Conservation (phyloP, 2,888 invertebrate species). For the Operophtera brumata region DNA sequence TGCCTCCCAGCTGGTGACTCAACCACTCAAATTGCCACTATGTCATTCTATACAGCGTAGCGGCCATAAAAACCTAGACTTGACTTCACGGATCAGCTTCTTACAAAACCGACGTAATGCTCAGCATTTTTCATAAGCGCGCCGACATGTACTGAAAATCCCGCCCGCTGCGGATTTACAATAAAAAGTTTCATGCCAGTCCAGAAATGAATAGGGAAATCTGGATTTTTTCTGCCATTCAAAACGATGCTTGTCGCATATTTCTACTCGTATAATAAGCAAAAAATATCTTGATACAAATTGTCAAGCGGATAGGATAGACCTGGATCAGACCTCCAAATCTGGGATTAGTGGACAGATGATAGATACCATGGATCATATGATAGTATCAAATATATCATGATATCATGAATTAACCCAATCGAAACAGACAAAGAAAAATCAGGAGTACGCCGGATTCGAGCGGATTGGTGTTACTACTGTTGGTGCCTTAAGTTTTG, state of each 20-base stretch:
- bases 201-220: slow-evolving; percentile 66
- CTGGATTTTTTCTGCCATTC: slow-evolving; percentile 51
- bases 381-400: too few relatives aligned
- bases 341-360: too few relatives aligned
- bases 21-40: too few relatives aligned
- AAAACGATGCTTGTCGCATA: slow-evolving; percentile 44
- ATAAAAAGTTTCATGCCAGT: slow-evolving; percentile 62
- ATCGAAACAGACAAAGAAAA: slow-evolving; percentile 71
- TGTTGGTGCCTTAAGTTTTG: slow-evolving; percentile 36
- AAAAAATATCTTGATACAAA: slow-evolving; percentile 44
- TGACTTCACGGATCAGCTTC: slow-evolving; percentile 32
- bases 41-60: too few relatives aligned
- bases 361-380: too few relatives aligned
- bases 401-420: slow-evolving; percentile 75
- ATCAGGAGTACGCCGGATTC: too few relatives aligned
- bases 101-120: slow-evolving; percentile 48
- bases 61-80: too few relatives aligned
- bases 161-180: slow-evolving; percentile 54
- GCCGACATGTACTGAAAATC: slow-evolving; percentile 58
- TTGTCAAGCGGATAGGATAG: slow-evolving; percentile 60
- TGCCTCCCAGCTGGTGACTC: too few relatives aligned
- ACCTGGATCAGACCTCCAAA: slow-evolving; percentile 56
- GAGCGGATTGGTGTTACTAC: slow-evolving; percentile 40
- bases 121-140: slow-evolving; percentile 63
- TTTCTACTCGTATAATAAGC: slow-evolving; percentile 45